Evolutionary conservation across 2,888 invertebrate genomes (phyloP).

Genomic region (Aelia acuminata): DNA sequence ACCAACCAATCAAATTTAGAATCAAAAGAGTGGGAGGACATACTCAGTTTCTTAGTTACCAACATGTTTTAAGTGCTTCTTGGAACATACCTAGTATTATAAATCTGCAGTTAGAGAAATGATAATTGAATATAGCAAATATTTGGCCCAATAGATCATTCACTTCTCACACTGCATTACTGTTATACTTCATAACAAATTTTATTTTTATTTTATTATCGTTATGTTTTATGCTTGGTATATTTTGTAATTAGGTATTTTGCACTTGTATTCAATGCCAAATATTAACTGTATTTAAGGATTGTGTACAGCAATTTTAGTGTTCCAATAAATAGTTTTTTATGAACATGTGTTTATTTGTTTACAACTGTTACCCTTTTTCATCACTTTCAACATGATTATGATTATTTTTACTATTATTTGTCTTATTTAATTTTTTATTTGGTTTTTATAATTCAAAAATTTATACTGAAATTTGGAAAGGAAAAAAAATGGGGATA

Average conservation of each 20-base stretch:
- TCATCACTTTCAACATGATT: neutral
- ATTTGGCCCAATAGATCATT: constrained; percentile 19
- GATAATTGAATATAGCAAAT: constrained; percentile 39
- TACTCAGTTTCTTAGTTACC: too few species aligned
- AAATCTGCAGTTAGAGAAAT: neutral
- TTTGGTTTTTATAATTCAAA: neutral
- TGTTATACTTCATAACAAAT: constrained; percentile 28
- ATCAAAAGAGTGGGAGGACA: too few species aligned
- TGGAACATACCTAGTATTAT: neutral
- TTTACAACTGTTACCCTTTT: constrained; percentile 39
- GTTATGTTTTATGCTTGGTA: constrained; percentile 24
- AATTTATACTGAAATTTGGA: neutral
- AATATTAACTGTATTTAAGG: constrained; percentile 48
- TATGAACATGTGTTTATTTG: constrained; percentile 38
- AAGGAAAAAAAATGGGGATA: neutral
- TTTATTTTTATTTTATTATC: constrained; percentile 26
- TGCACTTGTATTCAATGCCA: constrained; percentile 25
- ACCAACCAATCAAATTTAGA: too few species aligned
- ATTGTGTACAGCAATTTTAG: constrained; percentile 20
- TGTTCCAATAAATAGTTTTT: constrained; percentile 33
- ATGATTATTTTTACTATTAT: neutral
- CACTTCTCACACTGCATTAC: constrained; percentile 37
- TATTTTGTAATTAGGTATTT: constrained; percentile 35
- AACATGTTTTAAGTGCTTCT: too few species aligned
- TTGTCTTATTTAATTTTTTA: neutral